Percentiles rank a stretch among this genome's conserved stretches.
These are phyloP conservation scores for Pocota personata DNA, from an alignment of 2,888 invertebrate species.

Conservation along the genomic window DNA sequence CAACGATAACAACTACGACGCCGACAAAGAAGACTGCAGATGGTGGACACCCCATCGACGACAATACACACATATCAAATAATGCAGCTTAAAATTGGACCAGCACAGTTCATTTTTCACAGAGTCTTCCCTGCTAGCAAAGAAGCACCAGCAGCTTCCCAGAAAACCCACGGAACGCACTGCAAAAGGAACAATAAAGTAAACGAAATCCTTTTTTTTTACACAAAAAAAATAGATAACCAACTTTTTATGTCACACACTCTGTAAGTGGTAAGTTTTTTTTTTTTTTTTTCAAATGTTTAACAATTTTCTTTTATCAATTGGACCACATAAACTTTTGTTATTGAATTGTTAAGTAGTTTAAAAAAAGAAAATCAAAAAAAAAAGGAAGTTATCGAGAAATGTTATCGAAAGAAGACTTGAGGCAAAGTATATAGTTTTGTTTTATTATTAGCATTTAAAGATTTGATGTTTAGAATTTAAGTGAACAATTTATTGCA, in stretches of 20 bases:
- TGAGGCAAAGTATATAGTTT: slow-evolving; percentile 15
- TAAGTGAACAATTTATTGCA: slow-evolving; percentile 19
- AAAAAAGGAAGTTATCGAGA: slow-evolving; percentile 20
- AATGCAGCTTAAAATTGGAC: slow-evolving; percentile 41
- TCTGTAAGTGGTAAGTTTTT: slow-evolving; percentile 56
- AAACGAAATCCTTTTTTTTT: slow-evolving; percentile 3
- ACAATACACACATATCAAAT: slow-evolving; percentile 63
- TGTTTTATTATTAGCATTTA: slow-evolving; percentile 11
- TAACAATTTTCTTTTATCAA: slow-evolving; percentile 31
- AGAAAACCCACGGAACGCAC: slow-evolving; percentile 12
- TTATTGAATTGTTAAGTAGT: slow-evolving; percentile 60
- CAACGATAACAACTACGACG: slow-evolving; percentile 79
- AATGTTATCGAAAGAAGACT: slow-evolving; percentile 36
- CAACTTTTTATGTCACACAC: slow-evolving; percentile 9
- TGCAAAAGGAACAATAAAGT: slow-evolving; percentile 52
- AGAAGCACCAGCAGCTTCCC: slow-evolving; percentile 30
- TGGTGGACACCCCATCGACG: slow-evolving; percentile 13
- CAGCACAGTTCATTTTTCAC: slow-evolving; percentile 11
- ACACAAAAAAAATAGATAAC: background rate
- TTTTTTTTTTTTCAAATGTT: slow-evolving; percentile 1
- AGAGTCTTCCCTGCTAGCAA: slow-evolving; percentile 58
- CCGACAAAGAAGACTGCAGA: slow-evolving; percentile 13
- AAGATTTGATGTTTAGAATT: slow-evolving; percentile 22
- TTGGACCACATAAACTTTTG: slow-evolving; percentile 39
- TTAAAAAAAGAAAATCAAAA: slow-evolving; percentile 24